Evolutionary conservation across 2,113 vertebrate species (phyloP).

Genomic region (Dasyprocta punctata): DNA sequence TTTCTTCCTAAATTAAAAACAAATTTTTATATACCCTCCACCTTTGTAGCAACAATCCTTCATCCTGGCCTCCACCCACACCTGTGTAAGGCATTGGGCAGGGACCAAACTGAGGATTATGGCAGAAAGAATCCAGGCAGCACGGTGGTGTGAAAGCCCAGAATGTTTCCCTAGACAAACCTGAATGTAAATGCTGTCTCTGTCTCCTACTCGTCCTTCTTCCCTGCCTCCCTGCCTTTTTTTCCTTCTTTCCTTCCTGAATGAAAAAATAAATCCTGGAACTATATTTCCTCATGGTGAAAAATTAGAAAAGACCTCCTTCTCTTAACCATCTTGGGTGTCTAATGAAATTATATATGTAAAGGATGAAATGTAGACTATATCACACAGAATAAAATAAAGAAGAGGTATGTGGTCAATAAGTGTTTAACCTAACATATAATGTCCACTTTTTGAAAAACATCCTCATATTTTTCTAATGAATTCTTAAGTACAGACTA

Average conservation of each 20-base stretch:
- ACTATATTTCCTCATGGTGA: background rate
- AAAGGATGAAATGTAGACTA: background rate
- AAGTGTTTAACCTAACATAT: background rate
- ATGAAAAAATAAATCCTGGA: background rate
- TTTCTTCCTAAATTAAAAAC: background rate
- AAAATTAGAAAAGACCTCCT: background rate
- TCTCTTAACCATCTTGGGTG: background rate
- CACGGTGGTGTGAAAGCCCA: background rate
- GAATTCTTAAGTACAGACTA: background rate
- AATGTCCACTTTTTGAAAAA: background rate
- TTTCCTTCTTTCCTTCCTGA: background rate
- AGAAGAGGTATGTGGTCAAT: background rate
- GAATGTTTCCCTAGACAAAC: too few relatives aligned
- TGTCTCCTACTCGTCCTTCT: background rate
- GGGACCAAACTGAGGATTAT: background rate
- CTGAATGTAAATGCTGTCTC: background rate
- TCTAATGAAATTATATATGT: background rate
- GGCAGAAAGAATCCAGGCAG: background rate
- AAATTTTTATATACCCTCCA: background rate
- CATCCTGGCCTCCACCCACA: background rate
- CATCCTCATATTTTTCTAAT: background rate
- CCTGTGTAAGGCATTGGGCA: background rate
- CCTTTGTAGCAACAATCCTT: background rate
- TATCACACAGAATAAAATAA: background rate
- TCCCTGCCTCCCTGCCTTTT: rapidly evolving